Evolutionary conservation across 2,113 vertebrate genomes (phyloP).

Genomic region (Pyxicephalus adspersus): DNA sequence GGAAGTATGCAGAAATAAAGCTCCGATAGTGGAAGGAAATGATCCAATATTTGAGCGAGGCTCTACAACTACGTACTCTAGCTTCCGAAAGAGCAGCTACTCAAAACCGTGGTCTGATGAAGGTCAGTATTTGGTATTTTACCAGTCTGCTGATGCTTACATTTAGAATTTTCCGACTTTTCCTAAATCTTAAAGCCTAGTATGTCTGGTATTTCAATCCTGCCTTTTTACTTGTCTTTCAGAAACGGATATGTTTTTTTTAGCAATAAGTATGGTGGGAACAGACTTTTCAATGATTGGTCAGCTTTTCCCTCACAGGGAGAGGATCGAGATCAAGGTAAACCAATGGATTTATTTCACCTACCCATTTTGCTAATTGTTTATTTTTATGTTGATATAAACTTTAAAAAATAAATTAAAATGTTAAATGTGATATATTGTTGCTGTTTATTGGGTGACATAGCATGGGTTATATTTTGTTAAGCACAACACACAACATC

Average conservation of each 20-base stretch:
- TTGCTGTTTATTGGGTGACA: no score
- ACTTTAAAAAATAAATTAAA: no score
- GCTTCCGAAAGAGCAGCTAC: constrained; percentile 88
- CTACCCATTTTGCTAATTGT: no score
- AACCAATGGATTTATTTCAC: background rate
- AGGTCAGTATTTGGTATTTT: constrained; percentile 70
- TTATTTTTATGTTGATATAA: no score
- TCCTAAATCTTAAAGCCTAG: no score
- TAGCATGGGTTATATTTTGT: no score
- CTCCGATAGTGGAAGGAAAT: constrained; percentile 83
- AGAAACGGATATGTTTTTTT: constrained; percentile 98
- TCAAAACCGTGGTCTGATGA: constrained; percentile 92
- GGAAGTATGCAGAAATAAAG: constrained; percentile 88
- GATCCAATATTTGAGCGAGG: constrained; percentile 97
- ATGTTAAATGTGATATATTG: no score
- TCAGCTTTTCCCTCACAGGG: constrained; percentile 92
- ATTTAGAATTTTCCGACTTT: no score
- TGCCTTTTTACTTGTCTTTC: constrained; percentile 52
- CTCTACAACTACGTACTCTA: constrained; percentile 95
- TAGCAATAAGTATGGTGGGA: constrained; percentile 98
- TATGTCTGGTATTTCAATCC: background rate
- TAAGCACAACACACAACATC: no score
- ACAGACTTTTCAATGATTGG: constrained; percentile 98
- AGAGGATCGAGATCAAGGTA: constrained; percentile 94
- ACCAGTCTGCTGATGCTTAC: no score